Percentiles rank a stretch among this genome's conserved stretches.
phyloP scores from a whole-genome alignment of 1,140 invertebrate species.

The Eriosoma lanigerum region DNA sequence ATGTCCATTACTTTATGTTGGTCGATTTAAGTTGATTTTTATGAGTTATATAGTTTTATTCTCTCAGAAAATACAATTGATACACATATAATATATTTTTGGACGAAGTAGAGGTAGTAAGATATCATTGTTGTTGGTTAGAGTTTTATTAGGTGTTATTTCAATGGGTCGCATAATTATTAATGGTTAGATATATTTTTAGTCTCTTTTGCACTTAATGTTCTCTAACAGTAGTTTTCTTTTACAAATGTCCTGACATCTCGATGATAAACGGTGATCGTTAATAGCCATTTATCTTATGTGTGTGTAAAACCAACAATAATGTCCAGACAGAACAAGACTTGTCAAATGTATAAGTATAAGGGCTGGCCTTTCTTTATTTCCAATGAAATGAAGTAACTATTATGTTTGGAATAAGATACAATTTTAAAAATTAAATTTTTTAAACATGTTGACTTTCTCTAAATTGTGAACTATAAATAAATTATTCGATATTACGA shows the following conservation, averaged over 20 bases:
- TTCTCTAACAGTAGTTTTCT: background rate
- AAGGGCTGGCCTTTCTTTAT: background rate
- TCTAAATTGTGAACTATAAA: background rate
- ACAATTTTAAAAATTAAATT: background rate
- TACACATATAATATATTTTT: background rate
- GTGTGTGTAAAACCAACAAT: background rate
- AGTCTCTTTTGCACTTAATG: background rate
- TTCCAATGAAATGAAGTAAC: background rate
- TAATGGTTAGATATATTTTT: background rate
- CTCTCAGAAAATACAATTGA: too few species aligned
- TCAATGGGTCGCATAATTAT: background rate
- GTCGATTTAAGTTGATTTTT: too few species aligned
- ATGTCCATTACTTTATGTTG: too few species aligned
- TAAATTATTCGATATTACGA: background rate
- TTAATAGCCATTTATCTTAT: conserved; percentile 16
- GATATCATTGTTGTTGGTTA: background rate
- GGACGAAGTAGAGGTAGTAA: background rate
- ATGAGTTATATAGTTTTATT: too few species aligned
- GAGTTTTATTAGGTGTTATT: conserved; percentile 5
- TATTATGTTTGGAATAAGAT: background rate
- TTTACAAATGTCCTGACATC: background rate
- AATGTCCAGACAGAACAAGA: background rate
- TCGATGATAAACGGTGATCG: conserved; percentile 1
- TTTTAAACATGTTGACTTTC: background rate
- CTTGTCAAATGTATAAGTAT: background rate